These are phyloP conservation scores for Oostethus manadensis DNA, from an alignment of 2,113 vertebrate genomes.

Conservation along the genomic window DNA sequence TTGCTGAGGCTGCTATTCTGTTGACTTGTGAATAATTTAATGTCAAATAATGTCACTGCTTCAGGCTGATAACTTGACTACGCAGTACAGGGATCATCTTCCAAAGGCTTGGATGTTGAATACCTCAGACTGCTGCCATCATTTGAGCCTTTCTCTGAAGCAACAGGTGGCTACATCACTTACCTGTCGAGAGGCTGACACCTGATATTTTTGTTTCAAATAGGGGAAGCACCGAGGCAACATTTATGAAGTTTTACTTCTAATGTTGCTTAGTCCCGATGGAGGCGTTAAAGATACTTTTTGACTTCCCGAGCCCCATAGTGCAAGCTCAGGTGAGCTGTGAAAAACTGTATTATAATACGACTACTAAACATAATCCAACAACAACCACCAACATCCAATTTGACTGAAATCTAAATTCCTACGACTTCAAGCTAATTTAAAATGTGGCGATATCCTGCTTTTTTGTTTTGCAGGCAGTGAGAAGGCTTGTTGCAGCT, in stretches of 20 bases:
- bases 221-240: too few species aligned
- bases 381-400: too few species aligned
- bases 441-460: not conserved
- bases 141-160: not conserved
- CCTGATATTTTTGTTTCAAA: slow-evolving; percentile 19
- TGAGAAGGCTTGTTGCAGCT: slow-evolving; percentile 81
- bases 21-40: slow-evolving; percentile 53
- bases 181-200: slow-evolving; percentile 10
- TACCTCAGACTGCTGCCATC: slow-evolving; percentile 18
- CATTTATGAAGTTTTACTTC: not conserved
- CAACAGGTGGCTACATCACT: slow-evolving; percentile 36
- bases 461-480: slow-evolving; percentile 68
- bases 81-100: slow-evolving; percentile 15
- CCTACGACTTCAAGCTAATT: not conserved
- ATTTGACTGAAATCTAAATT: not conserved
- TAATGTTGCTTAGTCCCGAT: slow-evolving; percentile 65
- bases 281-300: slow-evolving; percentile 80
- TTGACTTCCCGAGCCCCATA: slow-evolving; percentile 86
- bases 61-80: slow-evolving; percentile 27
- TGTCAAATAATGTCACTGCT: slow-evolving; percentile 37
- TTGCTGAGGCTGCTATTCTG: not conserved
- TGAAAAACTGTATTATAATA: not conserved
- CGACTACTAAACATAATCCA: not conserved
- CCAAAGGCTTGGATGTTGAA: slow-evolving; percentile 11
- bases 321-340: slow-evolving; percentile 86